Percentiles rank a stretch among this genome's conserved stretches.
These are phyloP conservation scores for Orthosia cruda DNA, from an alignment of 2,888 invertebrate species.

Conservation along the genomic window DNA sequence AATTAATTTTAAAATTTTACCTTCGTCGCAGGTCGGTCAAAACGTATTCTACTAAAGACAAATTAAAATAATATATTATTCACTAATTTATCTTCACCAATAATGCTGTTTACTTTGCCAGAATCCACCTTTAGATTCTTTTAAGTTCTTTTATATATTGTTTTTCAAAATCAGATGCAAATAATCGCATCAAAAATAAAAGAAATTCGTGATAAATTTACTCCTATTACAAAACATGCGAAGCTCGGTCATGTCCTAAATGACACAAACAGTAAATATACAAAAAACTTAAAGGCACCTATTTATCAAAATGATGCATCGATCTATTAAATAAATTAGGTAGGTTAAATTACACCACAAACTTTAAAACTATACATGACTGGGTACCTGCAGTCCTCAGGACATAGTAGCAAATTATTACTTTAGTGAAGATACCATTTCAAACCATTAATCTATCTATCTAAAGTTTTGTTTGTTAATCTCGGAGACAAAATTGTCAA, in stretches of 20 bases:
- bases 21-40: slow-evolving; percentile 26
- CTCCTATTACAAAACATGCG: slow-evolving; percentile 1
- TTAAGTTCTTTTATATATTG: neutral
- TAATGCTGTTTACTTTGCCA: slow-evolving; percentile 11
- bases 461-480: too few relatives aligned
- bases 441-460: neutral
- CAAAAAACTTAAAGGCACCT: neutral
- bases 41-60: slow-evolving; percentile 27
- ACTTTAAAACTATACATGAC: neutral
- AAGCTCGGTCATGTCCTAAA: slow-evolving; percentile 13
- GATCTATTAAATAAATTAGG: neutral
- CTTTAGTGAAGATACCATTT: neutral
- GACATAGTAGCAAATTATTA: neutral
- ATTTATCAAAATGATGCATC: neutral
- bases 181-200: slow-evolving; percentile 3
- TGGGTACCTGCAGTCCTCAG: neutral
- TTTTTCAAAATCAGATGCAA: neutral
- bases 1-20: slow-evolving; percentile 36
- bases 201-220: neutral
- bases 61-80: slow-evolving; percentile 44
- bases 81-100: slow-evolving; percentile 25
- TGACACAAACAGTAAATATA: neutral
- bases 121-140: neutral
- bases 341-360: neutral
- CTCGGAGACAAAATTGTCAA: too few relatives aligned